These are phyloP conservation scores for Neosilurus mollespiculum DNA, from an alignment of 2,797 vertebrate genomes.

Conservation along the genomic window DNA sequence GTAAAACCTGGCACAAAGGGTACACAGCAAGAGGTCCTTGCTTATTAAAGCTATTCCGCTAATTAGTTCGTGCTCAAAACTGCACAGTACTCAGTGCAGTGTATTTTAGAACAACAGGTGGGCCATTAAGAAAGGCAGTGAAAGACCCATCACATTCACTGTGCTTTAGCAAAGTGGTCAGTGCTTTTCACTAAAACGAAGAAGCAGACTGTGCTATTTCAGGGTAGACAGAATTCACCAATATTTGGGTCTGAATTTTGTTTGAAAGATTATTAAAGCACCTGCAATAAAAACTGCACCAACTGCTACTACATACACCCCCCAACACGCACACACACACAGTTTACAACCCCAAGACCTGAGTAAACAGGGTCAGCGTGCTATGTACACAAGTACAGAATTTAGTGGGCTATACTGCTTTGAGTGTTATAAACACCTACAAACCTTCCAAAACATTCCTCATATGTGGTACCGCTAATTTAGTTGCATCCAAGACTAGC, in stretches of 20 bases:
- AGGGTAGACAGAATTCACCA: not conserved
- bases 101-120: constrained; percentile 39
- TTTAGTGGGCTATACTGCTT: constrained; percentile 65
- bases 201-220: not conserved
- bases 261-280: not conserved
- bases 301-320: not conserved
- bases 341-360: constrained; percentile 69
- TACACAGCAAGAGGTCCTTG: constrained; percentile 32
- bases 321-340: constrained; percentile 66
- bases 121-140: constrained; percentile 32
- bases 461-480: constrained; percentile 15
- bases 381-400: constrained; percentile 74
- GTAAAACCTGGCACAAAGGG: constrained; percentile 36
- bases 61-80: constrained; percentile 39
- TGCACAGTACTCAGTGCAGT: constrained; percentile 12
- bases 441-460: constrained; percentile 4
- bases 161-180: constrained; percentile 9
- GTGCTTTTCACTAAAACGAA: not conserved
- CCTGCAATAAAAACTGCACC: not conserved
- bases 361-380: constrained; percentile 75
- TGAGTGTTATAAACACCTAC: constrained; percentile 36
- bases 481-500: not conserved
- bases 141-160: constrained; percentile 28
- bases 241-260: not conserved
- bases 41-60: constrained; percentile 38